Base-by-base conservation (phyloP, 2,888 invertebrate genomes). In the Pseudococcus jackbeardsleyi region DNA sequence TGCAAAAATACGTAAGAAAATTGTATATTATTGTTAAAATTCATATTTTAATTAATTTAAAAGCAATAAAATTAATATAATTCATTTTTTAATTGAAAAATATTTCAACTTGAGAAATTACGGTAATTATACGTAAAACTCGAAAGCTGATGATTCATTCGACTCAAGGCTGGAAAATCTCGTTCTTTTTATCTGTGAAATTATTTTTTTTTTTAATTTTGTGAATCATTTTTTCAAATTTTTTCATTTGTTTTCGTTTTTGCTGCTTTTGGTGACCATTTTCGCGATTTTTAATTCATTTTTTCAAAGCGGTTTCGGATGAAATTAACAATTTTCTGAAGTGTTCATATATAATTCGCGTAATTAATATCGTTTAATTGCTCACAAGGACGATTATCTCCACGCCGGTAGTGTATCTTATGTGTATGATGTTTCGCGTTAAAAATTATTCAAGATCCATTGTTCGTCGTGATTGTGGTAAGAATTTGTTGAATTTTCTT, bases 171-270 rank as follows among this genome's bases (percentile, higher is more conserved):
- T 17, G 72, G 3, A 15, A 33, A 0, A 72, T 72, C 19, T 72
- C 72, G 72, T 72, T 72, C 72, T 12, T 33, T 72, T 72, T 2
- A 72, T 72, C 72, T 72, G 72, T 72, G 72, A 17, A 15, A 33
- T 72, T 6, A 33, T 17, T 72, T 72, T 72, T 72, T 39, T 15
- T 33, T 33, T 0, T 6, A 72, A 8, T 68, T 68, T 39, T 17
- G 17, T 39, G n/a, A 33, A 33, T 33, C 26, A 33, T 33, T 33
- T 2, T 33, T 33, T 33, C 26, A 22, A 72, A 26, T 72, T 72
- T 72, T 72, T 72, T 12, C 12, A 26, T 33, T 33, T n/a, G n/a
- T n/a, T n/a, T n/a, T n/a, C 7, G 72, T 72, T 72, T 54, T 54
- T 17, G 12, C n/a, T 17, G 6, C 4, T 12, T 50, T 50, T 4